Evolutionary conservation across 1,140 invertebrate genomes (phyloP), one percentile per base, ranked within the genome.

Genomic region (Drosophila murphyi): DNA sequence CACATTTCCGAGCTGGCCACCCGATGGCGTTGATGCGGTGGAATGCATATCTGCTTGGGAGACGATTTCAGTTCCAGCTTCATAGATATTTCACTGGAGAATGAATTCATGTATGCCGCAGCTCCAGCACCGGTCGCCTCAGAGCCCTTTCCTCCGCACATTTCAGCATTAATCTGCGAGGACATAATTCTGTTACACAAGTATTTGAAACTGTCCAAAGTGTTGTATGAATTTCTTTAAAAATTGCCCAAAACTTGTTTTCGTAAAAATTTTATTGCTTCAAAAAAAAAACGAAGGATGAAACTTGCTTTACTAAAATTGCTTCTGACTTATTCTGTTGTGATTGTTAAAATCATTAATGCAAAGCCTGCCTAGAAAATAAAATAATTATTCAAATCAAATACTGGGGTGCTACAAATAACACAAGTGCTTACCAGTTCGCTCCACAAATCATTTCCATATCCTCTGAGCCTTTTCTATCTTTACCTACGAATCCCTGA

Each of bases 31-130:
- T 87, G 87, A 51, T 88, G 77, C 51, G 77, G 37, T 3, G 86
- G 90, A 10, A 92, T 92, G 37, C 90, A 92, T 3, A 67, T 78
- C 54, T 77, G 55, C 34, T 92, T 92, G 3, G 90, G 90, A 0
- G 85, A 52, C 0, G 82, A 35, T 43, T 86, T 91, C 5, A 92
- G 43, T 31, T 91, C 86, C 34, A 91, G 50, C 31, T 92, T 82
- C 34, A 91, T 51, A 2, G 65, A 62, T 2, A 80, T 76, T 7
- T 91, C 83, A 8, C 77, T 82, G 7, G 64, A 63, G 1, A 64
- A 37, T 1, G 77, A 37, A 37, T 54, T 61, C n/a, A 77, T 55
- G 0, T 47, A 32, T 8, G 45, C 52, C 5, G 65, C 34, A 29
- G 68, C 63, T 3, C 68, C 67, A 8, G 52, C 56, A 8, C 47